Evolutionary conservation across 1,140 invertebrate species (phyloP).

Genomic region (Tetramorium simillimum): DNA sequence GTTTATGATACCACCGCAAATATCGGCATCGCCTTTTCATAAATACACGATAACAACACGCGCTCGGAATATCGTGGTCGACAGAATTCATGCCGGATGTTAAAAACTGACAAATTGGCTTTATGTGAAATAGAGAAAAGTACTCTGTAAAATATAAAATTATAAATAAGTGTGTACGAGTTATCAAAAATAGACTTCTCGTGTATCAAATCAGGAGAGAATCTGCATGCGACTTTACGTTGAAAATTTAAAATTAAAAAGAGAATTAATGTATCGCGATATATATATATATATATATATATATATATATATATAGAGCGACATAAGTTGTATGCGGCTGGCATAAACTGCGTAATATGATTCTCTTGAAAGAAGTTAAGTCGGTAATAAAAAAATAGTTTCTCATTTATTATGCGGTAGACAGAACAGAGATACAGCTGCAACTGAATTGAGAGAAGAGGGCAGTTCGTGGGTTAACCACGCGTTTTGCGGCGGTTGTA

Average conservation of each 20-base stretch:
- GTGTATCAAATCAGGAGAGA: neutral
- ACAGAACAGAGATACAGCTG: neutral
- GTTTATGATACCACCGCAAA: constrained; percentile 68
- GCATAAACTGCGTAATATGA: neutral
- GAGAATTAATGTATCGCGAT: neutral
- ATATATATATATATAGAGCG: too few species aligned
- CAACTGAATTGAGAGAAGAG: neutral
- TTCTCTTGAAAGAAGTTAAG: neutral
- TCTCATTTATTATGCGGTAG: neutral
- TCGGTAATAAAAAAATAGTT: neutral
- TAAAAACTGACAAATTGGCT: neutral
- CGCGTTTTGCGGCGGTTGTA: constrained; percentile 27
- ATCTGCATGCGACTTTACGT: neutral
- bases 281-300: too few species aligned
- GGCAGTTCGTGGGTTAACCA: neutral
- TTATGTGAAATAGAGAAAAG: neutral
- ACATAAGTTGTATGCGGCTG: neutral
- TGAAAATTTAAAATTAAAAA: neutral
- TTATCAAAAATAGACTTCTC: neutral
- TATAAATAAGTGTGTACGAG: neutral
- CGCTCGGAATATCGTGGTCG: neutral
- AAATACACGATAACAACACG: constrained; percentile 33
- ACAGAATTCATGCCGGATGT: neutral
- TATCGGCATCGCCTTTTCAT: constrained; percentile 67
- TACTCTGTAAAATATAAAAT: neutral